Evolutionary conservation across 2,888 invertebrate species (phyloP).

Genomic region (Metacarcinus magister): DNA sequence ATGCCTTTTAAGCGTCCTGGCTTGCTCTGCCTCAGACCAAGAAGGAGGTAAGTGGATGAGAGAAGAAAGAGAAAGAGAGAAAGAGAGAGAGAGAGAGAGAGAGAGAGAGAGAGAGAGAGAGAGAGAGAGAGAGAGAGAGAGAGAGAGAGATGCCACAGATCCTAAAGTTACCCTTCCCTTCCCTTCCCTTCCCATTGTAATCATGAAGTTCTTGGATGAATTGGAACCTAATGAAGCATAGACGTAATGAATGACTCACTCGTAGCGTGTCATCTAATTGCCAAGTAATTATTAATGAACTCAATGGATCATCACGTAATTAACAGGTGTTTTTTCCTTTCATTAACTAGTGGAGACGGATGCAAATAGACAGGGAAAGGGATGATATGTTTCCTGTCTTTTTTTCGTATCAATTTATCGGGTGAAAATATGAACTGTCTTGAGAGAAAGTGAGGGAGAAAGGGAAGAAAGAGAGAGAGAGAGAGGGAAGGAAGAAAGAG

Average conservation of each 20-base stretch:
- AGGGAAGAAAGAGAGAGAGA: no score
- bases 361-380: neutral
- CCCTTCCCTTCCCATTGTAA: neutral
- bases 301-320: neutral
- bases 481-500: neutral
- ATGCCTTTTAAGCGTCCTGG: neutral
- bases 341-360: neutral
- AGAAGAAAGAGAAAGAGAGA: no score
- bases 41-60: slow-evolving; percentile 20
- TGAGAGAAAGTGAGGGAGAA: neutral
- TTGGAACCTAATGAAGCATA: neutral
- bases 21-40: slow-evolving; percentile 2
- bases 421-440: neutral
- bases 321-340: neutral
- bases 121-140: slow-evolving; percentile 26
- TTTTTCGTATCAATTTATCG: neutral
- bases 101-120: slow-evolving; percentile 26
- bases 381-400: neutral
- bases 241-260: neutral
- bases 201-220: neutral
- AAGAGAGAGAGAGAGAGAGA: neutral
- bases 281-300: neutral
- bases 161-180: neutral
- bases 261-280: neutral
- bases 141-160: neutral